Evolutionary conservation across 2,888 invertebrate species (phyloP).

Genomic region (Conops quadrifasciatus): DNA sequence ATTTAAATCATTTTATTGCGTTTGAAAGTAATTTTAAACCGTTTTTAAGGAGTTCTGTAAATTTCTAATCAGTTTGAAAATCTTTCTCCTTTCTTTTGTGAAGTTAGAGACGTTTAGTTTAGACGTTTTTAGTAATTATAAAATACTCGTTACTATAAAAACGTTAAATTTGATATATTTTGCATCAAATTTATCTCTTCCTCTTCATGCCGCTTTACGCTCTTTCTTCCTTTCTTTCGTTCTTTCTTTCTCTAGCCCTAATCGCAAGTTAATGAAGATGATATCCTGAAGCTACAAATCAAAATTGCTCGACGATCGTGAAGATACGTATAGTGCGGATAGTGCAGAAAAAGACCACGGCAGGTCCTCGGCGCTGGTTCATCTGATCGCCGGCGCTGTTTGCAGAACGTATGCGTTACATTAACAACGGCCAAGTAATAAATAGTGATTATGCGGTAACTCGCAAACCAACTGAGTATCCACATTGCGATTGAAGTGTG

Average conservation of each 20-base stretch:
- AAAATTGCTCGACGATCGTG: background rate
- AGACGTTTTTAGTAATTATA: no score
- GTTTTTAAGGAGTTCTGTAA: no score
- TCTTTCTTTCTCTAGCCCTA: background rate
- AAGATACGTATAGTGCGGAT: background rate
- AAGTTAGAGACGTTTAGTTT: no score
- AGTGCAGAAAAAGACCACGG: background rate
- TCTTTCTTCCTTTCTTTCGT: background rate
- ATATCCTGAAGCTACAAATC: conserved; percentile 29
- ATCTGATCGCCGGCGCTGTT: conserved; percentile 11
- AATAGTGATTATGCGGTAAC: conserved; percentile 32
- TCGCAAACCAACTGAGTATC: conserved; percentile 15
- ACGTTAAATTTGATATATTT: no score
- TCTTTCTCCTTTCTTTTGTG: no score
- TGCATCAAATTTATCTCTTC: no score
- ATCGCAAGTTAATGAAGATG: conserved; percentile 20
- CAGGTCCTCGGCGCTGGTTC: no score
- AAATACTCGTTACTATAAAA: no score
- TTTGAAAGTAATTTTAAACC: no score
- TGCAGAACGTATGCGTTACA: conserved; percentile 19
- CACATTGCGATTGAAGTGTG: background rate
- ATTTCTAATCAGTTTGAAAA: no score
- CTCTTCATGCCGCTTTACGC: background rate
- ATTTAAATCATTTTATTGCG: no score
- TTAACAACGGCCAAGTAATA: conserved; percentile 23